These are phyloP conservation scores for Bubo bubo DNA, from an alignment of 2,113 vertebrate genomes.

Conservation along the genomic window DNA sequence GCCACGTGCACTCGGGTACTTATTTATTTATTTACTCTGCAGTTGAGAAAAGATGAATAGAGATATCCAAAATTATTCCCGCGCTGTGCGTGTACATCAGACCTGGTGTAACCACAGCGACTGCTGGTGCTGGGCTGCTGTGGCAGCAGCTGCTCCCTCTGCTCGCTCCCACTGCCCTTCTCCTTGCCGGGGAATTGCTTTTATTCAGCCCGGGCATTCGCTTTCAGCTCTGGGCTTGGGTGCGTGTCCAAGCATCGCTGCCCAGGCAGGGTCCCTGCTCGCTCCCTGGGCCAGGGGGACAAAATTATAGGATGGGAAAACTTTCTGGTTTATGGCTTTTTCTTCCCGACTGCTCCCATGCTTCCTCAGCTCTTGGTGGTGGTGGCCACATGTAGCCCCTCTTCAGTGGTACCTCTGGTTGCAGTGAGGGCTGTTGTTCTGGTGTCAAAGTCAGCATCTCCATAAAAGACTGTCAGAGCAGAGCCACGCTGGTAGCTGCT, in stretches of 20 bases:
- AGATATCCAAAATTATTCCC: neutral
- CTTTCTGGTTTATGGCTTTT: neutral
- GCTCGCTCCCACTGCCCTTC: fast-evolving
- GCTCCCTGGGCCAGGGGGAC: fast-evolving
- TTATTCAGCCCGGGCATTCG: neutral
- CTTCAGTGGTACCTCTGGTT: neutral
- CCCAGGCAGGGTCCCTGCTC: neutral
- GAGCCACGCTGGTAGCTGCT: conserved; percentile 71
- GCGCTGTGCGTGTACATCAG: fast-evolving
- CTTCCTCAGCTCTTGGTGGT: neutral
- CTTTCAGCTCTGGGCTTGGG: neutral
- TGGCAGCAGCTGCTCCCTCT: neutral
- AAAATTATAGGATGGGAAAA: neutral
- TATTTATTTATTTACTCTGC: neutral
- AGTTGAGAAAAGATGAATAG: neutral
- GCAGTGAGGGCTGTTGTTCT: neutral
- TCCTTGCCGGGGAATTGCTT: fast-evolving
- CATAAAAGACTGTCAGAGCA: conserved; percentile 50
- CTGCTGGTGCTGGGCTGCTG: neutral
- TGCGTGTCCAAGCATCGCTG: fast-evolving
- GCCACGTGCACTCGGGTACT: fast-evolving
- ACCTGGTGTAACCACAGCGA: fast-evolving
- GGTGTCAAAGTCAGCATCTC: conserved; percentile 43
- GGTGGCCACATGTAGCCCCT: fast-evolving
- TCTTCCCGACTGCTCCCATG: neutral